phyloP scores from a whole-genome alignment of 2,797 vertebrate genomes.

The Myotis daubentonii region DNA sequence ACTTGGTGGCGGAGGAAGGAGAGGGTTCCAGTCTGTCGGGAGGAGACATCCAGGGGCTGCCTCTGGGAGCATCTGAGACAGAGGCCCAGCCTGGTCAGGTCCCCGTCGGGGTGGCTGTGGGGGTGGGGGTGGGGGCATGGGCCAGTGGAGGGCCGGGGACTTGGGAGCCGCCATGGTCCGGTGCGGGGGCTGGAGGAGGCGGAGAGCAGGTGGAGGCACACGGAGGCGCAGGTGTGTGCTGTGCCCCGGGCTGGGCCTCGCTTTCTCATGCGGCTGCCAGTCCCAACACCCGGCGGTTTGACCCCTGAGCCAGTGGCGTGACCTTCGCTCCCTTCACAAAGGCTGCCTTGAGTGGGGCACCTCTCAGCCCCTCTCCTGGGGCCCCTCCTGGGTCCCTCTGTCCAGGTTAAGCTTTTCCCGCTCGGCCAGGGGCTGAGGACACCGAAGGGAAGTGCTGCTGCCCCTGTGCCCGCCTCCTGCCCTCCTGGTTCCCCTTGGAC shows the following conservation, averaged over 20 bases:
- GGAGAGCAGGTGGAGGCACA: not conserved
- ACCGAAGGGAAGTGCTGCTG: too few species aligned
- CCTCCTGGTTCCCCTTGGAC: not conserved
- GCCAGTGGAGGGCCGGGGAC: not conserved
- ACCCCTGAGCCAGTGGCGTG: not conserved
- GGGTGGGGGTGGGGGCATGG: not conserved
- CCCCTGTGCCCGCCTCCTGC: accelerated
- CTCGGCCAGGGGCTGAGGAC: not conserved
- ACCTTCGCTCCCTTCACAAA: not conserved
- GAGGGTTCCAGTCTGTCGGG: not conserved
- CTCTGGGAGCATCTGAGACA: not conserved
- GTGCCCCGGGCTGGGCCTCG: accelerated
- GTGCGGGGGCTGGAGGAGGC: not conserved
- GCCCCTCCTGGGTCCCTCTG: not conserved
- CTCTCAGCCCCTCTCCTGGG: too few species aligned
- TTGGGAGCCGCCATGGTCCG: not conserved
- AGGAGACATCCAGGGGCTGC: not conserved
- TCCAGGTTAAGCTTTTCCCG: not conserved
- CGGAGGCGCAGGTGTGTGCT: accelerated
- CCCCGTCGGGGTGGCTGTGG: not conserved
- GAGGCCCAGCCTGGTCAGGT: not conserved
- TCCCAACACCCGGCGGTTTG: not conserved
- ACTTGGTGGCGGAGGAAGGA: not conserved
- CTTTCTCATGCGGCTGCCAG: not conserved
- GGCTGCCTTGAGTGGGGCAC: not conserved